These are phyloP conservation scores for Chaetodon auriga DNA, from an alignment of 2,113 vertebrate species.

Conservation along the genomic window DNA sequence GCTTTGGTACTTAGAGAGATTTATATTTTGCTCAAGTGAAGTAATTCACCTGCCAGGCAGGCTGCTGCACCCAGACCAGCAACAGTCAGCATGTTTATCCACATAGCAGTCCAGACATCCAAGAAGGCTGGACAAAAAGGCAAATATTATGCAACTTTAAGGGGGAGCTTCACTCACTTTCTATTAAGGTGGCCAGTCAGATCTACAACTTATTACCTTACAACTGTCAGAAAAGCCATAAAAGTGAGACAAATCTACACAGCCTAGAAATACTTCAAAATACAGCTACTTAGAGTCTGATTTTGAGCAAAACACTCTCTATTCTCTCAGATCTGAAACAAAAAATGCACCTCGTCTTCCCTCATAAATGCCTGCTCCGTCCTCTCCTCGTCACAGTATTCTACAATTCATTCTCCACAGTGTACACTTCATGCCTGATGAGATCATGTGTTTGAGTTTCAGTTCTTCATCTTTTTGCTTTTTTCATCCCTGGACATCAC, in stretches of 20 bases:
- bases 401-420: constrained; percentile 20
- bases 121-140: constrained; percentile 41
- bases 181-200: constrained; percentile 1
- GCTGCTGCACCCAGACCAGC: constrained; percentile 38
- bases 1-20: constrained; percentile 16
- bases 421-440: constrained; percentile 21
- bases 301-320: neutral
- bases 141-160: constrained; percentile 50
- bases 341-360: neutral
- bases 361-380: neutral
- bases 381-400: constrained; percentile 8
- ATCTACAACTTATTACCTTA: neutral
- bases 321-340: neutral
- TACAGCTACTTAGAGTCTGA: neutral
- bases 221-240: neutral
- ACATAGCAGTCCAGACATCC: constrained; percentile 31
- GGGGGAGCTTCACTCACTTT: constrained; percentile 19
- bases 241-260: neutral
- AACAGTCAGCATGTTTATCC: constrained; percentile 45
- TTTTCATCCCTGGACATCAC: constrained; percentile 1
- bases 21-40: constrained; percentile 29
- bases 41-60: constrained; percentile 61
- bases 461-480: neutral
- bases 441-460: constrained; percentile 49
- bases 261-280: neutral